Percentiles rank a stretch among this genome's conserved stretches.
phyloP scores from a whole-genome alignment of 2,113 vertebrate species.

The Eurystomus gularis region DNA sequence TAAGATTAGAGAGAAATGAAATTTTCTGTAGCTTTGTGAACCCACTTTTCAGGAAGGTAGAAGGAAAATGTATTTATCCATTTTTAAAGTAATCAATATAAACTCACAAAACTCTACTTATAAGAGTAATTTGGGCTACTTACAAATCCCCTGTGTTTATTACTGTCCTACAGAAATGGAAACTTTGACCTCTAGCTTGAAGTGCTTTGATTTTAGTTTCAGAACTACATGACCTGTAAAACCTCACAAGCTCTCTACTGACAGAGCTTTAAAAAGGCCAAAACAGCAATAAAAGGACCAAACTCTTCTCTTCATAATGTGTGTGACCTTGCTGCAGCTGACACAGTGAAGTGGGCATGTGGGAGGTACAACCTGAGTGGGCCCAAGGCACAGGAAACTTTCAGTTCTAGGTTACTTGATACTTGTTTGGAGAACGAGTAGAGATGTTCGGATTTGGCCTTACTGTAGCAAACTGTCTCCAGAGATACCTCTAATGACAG shows the following conservation, averaged over 20 bases:
- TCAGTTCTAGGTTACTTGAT: neutral
- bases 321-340: neutral
- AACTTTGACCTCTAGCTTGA: neutral
- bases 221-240: neutral
- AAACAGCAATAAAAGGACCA: neutral
- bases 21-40: neutral
- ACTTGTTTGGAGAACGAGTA: neutral
- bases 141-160: neutral
- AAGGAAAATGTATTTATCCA: neutral
- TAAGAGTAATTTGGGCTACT: neutral
- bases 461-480: neutral
- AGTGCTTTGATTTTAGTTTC: neutral
- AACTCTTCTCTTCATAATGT: neutral
- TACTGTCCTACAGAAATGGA: neutral
- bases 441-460: neutral
- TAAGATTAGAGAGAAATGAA: neutral
- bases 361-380: neutral
- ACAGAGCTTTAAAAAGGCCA: neutral
- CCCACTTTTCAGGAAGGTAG: neutral
- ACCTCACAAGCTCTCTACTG: neutral
- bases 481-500: slow-evolving; percentile 5
- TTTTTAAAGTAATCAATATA: neutral
- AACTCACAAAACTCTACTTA: neutral
- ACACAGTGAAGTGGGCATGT: no score
- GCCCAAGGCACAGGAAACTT: neutral